Percentiles rank a stretch among this genome's conserved stretches.
These are phyloP conservation scores for Leptinotarsa peninsularis DNA, from an alignment of 2,888 invertebrate species.

Conservation along the genomic window DNA sequence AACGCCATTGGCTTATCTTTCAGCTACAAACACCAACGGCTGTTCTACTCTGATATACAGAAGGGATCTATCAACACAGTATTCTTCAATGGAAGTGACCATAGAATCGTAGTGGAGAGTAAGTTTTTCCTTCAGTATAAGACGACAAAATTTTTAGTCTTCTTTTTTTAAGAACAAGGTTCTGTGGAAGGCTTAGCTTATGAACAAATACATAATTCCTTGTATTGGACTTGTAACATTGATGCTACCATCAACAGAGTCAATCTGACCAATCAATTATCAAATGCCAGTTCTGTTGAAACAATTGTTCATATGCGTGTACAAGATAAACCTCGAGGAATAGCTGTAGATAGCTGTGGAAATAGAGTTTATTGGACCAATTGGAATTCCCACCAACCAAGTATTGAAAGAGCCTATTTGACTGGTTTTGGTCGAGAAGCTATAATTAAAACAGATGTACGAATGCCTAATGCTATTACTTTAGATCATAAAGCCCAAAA, in stretches of 20 bases:
- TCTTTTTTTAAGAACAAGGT: slow-evolving; percentile 74
- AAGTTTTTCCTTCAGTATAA: slow-evolving; percentile 57
- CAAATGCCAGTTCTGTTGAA: slow-evolving; percentile 64
- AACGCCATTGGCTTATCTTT: slow-evolving; percentile 89
- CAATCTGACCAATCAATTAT: slow-evolving; percentile 66
- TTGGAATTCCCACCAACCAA: slow-evolving; percentile 85
- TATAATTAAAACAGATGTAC: slow-evolving; percentile 82
- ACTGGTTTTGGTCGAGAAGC: slow-evolving; percentile 72
- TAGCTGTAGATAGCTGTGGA: slow-evolving; percentile 85
- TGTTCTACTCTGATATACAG: slow-evolving; percentile 92
- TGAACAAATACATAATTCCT: slow-evolving; percentile 74
- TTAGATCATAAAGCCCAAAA: slow-evolving; percentile 81
- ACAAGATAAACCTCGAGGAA: slow-evolving; percentile 85
- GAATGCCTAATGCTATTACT: slow-evolving; percentile 88
- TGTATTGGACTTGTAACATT: slow-evolving; percentile 90
- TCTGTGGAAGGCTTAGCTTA: slow-evolving; percentile 90
- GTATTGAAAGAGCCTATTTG: slow-evolving; percentile 79
- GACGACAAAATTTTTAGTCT: background rate
- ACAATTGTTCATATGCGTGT: slow-evolving; percentile 74
- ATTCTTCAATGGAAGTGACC: slow-evolving; percentile 82
- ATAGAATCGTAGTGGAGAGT: slow-evolving; percentile 78
- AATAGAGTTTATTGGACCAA: slow-evolving; percentile 89
- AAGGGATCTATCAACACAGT: slow-evolving; percentile 86
- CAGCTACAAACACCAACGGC: slow-evolving; percentile 75
- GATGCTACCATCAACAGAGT: slow-evolving; percentile 79